Evolutionary conservation across 1,140 invertebrate species (phyloP).

Genomic region (Euura lappo): DNA sequence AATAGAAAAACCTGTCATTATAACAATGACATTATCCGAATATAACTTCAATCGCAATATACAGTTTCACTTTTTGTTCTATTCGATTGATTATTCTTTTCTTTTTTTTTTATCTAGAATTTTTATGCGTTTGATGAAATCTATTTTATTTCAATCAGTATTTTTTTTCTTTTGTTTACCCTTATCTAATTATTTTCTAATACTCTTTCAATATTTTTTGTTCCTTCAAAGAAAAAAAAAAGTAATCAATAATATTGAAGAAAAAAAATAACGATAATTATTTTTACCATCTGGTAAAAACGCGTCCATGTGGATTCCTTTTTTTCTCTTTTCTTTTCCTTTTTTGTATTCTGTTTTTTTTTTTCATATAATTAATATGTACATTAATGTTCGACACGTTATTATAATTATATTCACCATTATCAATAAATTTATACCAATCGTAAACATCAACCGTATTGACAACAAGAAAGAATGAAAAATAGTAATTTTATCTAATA

Average conservation of each 20-base stretch:
- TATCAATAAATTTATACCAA: too few relatives aligned
- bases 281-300: background rate
- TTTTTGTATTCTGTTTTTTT: background rate
- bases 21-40: background rate
- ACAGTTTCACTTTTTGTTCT: background rate
- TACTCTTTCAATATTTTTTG: too few relatives aligned
- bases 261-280: background rate
- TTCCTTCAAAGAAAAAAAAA: too few relatives aligned
- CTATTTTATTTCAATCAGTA: background rate
- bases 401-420: background rate
- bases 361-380: background rate
- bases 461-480: background rate
- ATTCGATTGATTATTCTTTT: background rate
- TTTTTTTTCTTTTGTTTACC: background rate
- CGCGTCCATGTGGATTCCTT: background rate
- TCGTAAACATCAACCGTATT: too few relatives aligned
- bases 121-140: background rate
- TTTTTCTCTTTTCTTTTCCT: background rate
- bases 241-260: background rate
- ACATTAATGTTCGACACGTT: background rate
- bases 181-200: background rate
- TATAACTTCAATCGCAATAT: constrained; percentile 1
- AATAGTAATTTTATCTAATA: background rate
- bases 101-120: background rate
- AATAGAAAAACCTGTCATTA: constrained; percentile 1